Conservation (phyloP, 1,140 invertebrate species). For the Drosophila pachea region DNA sequence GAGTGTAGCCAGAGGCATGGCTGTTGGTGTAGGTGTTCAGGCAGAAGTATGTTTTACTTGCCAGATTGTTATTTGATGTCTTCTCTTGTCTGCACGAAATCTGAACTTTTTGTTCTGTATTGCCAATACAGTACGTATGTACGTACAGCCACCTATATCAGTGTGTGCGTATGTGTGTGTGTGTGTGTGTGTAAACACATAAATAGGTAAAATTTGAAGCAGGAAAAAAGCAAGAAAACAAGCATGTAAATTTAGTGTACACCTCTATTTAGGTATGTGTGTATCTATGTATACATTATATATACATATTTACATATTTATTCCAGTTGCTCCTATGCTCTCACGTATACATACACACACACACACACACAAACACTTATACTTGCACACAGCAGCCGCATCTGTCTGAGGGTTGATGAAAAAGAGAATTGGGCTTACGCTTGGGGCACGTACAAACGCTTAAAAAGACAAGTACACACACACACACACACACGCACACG, state of each 20-base stretch:
- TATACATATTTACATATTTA: conserved; percentile 7
- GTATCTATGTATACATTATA: neutral
- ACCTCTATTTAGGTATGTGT: too few species aligned
- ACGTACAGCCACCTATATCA: conserved; percentile 5
- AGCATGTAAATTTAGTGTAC: too few species aligned
- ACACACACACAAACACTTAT: neutral
- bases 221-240: neutral
- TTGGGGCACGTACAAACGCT: neutral
- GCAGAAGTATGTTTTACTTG: conserved; percentile 15
- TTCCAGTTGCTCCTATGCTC: conserved; percentile 1
- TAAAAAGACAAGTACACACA: conserved; percentile 2
- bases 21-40: neutral
- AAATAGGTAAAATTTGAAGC: conserved; percentile 2
- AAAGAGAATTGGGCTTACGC: neutral
- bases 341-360: conserved; percentile 4
- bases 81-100: conserved; percentile 35
- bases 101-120: conserved; percentile 32
- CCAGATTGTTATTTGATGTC: conserved; percentile 58
- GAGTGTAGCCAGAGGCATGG: neutral
- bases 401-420: neutral
- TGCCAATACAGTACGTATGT: conserved; percentile 6
- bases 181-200: neutral
- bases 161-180: conserved; percentile 1
- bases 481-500: conserved; percentile 6
- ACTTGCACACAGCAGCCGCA: conserved; percentile 8